Percentiles rank a stretch among this genome's conserved stretches.
Evolutionary conservation across 1,140 invertebrate genomes (phyloP).

Genomic region (Formica exsecta): DNA sequence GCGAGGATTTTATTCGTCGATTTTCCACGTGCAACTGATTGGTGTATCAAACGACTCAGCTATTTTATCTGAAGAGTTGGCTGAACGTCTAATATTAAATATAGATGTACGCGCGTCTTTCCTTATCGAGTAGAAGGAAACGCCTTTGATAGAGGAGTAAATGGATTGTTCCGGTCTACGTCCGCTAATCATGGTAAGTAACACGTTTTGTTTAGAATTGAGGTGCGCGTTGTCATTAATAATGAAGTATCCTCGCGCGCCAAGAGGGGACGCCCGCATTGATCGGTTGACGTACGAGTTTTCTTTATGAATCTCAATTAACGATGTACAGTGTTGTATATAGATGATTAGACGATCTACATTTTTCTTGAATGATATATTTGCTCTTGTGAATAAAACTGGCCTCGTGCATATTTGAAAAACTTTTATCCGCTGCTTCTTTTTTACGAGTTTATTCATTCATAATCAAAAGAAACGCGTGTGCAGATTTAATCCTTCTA

Average conservation of each 20-base stretch:
- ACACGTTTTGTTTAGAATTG: conserved; percentile 6
- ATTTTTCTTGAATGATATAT: conserved; percentile 42
- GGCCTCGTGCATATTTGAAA: conserved; percentile 44
- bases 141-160: conserved; percentile 8
- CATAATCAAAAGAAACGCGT: not conserved
- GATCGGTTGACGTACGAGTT: not conserved
- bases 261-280: not conserved
- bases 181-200: conserved; percentile 54
- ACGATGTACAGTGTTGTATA: conserved; percentile 74
- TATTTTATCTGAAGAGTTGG: not conserved
- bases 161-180: not conserved
- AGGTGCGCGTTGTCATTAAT: not conserved
- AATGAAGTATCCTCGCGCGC: not conserved
- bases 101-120: conserved; percentile 27
- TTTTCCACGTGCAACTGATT: conserved; percentile 11
- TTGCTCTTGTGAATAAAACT: conserved; percentile 34
- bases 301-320: conserved; percentile 2
- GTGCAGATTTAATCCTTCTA: not conserved
- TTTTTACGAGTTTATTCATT: not conserved
- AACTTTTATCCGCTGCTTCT: conserved; percentile 44
- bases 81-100: conserved; percentile 29
- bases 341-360: conserved; percentile 52
- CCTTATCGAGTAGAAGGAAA: conserved; percentile 41
- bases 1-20: no score
- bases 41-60: conserved; percentile 28